Evolutionary conservation across 2,888 invertebrate genomes (phyloP), one percentile per base, ranked within the genome.

Genomic region (Orthosia incerta): DNA sequence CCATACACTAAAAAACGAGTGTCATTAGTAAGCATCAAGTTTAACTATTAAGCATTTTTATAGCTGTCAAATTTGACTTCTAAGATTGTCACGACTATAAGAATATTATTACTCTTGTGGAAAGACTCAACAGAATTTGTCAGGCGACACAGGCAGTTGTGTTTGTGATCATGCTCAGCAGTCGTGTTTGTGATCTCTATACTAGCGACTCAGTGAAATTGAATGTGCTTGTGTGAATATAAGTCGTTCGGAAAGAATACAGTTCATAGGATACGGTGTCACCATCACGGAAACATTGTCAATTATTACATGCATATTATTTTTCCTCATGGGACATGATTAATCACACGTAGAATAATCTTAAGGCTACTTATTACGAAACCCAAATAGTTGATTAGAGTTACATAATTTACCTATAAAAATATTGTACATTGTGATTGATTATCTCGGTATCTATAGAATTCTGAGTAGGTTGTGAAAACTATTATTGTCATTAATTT

Each of bases 241-340:
- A 48, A 53, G 20, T 4, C 12, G 55, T 57, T 51, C 26, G 9
- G 66, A 71, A 76, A 71, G 51, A 67, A 63, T 57, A 53, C 2
- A 45, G 23, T 61, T 31, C 23, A 50, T 23, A 45, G 53, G 7
- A n/a, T 61, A 70, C 31, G 55, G 59, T 74, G 81, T 63, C 82
- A 72, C 71, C 39, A 39, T 31, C 63, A 55, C 31, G 50, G 60
- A 71, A 68, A 70, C 20, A 74, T 65, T 75, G 46, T 70, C 48
- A 53, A 78, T 71, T 65, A 71, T 59, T 56, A 71, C 63, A 76
- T 53, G 63, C 51, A 12, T 26, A 20, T 60, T 20, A 20, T 12
- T 53, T 78, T 83, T 73, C 76, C 59, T 82, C 74, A 76, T 79
- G 75, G 61, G 63, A 74, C 75, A 85, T 86, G 82, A 86, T 85